Evolutionary conservation across 2,113 vertebrate species (phyloP).

Genomic region (Sitta europaea): DNA sequence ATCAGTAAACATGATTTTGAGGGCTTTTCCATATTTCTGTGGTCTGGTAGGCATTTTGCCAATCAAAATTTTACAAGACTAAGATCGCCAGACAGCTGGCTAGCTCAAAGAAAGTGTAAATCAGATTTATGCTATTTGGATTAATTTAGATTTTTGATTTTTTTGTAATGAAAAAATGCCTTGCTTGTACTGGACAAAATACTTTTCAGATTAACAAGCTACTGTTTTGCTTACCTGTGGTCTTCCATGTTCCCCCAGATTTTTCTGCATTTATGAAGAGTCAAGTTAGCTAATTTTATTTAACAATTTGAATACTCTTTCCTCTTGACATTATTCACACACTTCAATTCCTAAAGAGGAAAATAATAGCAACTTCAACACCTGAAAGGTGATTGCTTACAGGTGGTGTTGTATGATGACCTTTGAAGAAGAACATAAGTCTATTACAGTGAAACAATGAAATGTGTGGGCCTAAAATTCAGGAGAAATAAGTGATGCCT

Average conservation of each 20-base stretch:
- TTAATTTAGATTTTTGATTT: not conserved
- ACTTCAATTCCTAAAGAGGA: not conserved
- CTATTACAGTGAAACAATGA: not conserved
- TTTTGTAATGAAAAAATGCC: not conserved
- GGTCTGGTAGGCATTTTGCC: not conserved
- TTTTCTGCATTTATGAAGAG: not conserved
- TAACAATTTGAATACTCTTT: not conserved
- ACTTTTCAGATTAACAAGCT: not conserved
- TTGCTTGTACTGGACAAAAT: not conserved
- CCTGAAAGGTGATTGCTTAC: not conserved
- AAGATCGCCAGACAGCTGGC: not conserved
- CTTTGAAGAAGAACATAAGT: not conserved
- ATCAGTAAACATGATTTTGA: not conserved
- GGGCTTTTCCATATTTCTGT: not conserved
- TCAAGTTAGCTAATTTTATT: slow-evolving; percentile 4
- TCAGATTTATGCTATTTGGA: not conserved
- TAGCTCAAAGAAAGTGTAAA: not conserved
- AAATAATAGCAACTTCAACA: not conserved
- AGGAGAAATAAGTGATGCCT: not conserved
- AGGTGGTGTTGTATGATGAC: not conserved
- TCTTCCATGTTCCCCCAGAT: not conserved
- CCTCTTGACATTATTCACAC: not conserved
- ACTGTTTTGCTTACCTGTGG: not conserved
- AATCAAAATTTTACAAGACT: not conserved
- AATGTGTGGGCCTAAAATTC: not conserved